Evolutionary conservation across 2,888 invertebrate species (phyloP).

Genomic region (Fragum whitleyi): DNA sequence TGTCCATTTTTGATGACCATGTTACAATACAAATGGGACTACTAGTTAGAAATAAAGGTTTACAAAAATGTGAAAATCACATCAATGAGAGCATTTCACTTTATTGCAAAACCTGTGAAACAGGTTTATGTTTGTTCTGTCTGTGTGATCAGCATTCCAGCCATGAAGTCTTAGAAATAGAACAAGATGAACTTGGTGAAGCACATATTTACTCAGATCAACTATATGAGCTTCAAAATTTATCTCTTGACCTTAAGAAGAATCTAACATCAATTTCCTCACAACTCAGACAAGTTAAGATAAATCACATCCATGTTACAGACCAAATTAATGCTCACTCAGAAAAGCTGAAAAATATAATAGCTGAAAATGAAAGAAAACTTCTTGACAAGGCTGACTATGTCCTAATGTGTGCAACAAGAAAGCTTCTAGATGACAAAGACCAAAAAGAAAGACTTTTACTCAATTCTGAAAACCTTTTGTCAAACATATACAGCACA

Average conservation of each 20-base stretch:
- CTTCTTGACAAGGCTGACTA: conserved; percentile 2
- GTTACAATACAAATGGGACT: conserved; percentile 13
- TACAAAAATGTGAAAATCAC: conserved; percentile 47
- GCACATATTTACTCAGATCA: not conserved
- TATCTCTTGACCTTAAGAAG: conserved; percentile 2
- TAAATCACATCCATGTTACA: not conserved
- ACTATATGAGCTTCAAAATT: not conserved
- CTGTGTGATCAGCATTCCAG: conserved; percentile 47
- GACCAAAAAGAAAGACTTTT: not conserved
- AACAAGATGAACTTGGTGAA: not conserved
- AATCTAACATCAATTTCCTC: not conserved
- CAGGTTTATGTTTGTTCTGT: conserved; percentile 58
- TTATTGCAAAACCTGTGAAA: conserved; percentile 55
- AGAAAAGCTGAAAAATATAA: conserved; percentile 5
- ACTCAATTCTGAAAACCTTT: not conserved
- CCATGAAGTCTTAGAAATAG: conserved; percentile 41
- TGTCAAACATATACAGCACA: not conserved
- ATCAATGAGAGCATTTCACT: conserved; percentile 45
- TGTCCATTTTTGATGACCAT: conserved; percentile 51
- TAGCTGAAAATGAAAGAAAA: conserved; percentile 20
- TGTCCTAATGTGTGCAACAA: not conserved
- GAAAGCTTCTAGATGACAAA: conserved; percentile 12
- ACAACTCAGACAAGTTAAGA: not conserved
- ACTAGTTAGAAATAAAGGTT: not conserved
- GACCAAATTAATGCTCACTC: not conserved